phyloP scores from a whole-genome alignment of 2,888 invertebrate genomes.

The Odontocerum albicorne region DNA sequence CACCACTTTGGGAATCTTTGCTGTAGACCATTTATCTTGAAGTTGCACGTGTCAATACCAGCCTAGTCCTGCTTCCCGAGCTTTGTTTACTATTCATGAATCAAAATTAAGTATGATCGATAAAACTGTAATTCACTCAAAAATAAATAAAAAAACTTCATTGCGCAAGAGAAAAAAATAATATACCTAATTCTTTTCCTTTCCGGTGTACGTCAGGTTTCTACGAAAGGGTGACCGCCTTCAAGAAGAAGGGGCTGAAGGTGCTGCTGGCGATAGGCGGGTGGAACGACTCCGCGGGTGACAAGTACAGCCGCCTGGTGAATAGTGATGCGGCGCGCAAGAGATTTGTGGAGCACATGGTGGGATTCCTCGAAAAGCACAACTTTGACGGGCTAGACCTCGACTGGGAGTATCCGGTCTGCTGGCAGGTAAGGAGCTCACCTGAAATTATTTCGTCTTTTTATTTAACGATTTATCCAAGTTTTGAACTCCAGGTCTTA shows the following conservation, averaged over 20 bases:
- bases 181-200: too few relatives aligned
- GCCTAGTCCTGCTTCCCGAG: too few relatives aligned
- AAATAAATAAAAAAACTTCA: too few relatives aligned
- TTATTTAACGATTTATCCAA: neutral
- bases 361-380: constrained; percentile 77
- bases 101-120: too few relatives aligned
- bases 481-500: constrained; percentile 36
- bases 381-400: constrained; percentile 92
- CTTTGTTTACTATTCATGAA: too few relatives aligned
- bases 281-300: constrained; percentile 91
- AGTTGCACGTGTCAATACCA: too few relatives aligned
- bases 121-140: too few relatives aligned
- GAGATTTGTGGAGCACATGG: constrained; percentile 72
- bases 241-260: constrained; percentile 78
- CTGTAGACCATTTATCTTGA: too few relatives aligned
- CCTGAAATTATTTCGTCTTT: neutral
- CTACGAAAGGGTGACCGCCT: constrained; percentile 79
- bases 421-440: constrained; percentile 70
- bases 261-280: constrained; percentile 90
- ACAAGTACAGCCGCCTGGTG: constrained; percentile 85
- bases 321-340: constrained; percentile 72
- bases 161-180: too few relatives aligned
- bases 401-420: constrained; percentile 94
- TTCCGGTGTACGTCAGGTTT: constrained; percentile 72
- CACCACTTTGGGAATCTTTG: too few relatives aligned